phyloP scores from a whole-genome alignment of 2,113 vertebrate species.

The Strix uralensis region DNA sequence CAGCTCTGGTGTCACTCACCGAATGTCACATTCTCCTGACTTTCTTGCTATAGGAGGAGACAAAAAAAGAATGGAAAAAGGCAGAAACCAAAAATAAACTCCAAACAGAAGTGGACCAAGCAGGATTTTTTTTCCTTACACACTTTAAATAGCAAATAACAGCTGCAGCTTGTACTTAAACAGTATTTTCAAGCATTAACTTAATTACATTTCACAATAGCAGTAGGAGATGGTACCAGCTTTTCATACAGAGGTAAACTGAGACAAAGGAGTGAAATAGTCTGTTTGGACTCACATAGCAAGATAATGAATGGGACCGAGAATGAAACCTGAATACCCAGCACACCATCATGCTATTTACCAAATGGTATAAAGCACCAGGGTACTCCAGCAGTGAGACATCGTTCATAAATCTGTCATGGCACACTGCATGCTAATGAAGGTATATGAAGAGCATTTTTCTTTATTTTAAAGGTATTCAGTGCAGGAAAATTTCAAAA shows the following conservation, averaged over 20 bases:
- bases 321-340: constrained; percentile 32
- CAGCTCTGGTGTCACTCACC: constrained; percentile 25
- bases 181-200: background rate
- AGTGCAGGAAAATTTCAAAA: background rate
- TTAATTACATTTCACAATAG: constrained; percentile 4
- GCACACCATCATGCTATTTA: constrained; percentile 26
- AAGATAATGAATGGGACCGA: constrained; percentile 4
- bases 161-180: background rate
- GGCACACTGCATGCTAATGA: constrained; percentile 31
- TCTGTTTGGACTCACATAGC: background rate
- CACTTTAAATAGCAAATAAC: background rate
- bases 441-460: constrained; percentile 37
- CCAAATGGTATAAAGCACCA: constrained; percentile 29
- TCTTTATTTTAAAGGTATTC: constrained; percentile 39
- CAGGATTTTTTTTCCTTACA: background rate
- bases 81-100: background rate
- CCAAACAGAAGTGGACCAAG: background rate
- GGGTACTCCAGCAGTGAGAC: background rate
- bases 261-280: constrained; percentile 34
- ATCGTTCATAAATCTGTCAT: constrained; percentile 27
- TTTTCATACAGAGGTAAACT: constrained; percentile 23
- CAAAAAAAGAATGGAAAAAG: background rate
- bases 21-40: constrained; percentile 44
- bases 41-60: background rate
- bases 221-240: background rate